Evolutionary conservation across 2,113 vertebrate species (phyloP).

Genomic region (Rhizomys pruinosus): DNA sequence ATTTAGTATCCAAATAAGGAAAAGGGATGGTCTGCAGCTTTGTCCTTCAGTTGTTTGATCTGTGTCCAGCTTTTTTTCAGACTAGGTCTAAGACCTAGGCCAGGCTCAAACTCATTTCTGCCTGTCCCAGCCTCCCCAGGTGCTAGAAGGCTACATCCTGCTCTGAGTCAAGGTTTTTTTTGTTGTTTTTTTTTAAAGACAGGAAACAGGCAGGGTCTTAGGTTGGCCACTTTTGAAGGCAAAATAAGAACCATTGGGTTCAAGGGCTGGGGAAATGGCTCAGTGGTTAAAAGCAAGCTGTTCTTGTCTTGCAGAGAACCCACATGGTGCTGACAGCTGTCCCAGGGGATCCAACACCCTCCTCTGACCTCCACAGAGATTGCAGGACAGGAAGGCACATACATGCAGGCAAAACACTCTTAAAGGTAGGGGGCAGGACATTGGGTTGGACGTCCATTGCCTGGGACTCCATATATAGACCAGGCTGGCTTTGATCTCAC

Average conservation of each 20-base stretch:
- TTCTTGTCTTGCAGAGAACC: too few relatives aligned
- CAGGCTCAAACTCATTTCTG: not conserved
- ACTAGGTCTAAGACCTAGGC: not conserved
- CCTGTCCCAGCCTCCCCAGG: not conserved
- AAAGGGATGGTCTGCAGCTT: not conserved
- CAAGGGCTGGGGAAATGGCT: not conserved
- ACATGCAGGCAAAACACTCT: too few relatives aligned
- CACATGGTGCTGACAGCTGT: too few relatives aligned
- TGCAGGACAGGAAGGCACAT: too few relatives aligned
- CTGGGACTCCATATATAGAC: too few relatives aligned
- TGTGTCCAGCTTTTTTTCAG: not conserved
- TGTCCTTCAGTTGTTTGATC: slow-evolving; percentile 55
- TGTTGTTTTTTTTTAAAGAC: not conserved
- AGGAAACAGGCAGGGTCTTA: not conserved
- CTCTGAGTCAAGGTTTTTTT: not conserved
- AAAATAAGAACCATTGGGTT: slow-evolving; percentile 10
- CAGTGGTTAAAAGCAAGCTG: too few relatives aligned
- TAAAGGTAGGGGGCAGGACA: not conserved
- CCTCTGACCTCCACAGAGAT: too few relatives aligned
- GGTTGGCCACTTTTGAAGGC: too few relatives aligned
- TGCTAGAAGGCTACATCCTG: not conserved
- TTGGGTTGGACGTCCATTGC: slow-evolving; percentile 9
- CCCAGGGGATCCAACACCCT: too few relatives aligned
- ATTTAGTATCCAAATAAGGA: slow-evolving; percentile 49
- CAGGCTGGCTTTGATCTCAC: too few relatives aligned